Conservation (phyloP, 2,797 vertebrate genomes). For the Hydrolagus colliei region DNA sequence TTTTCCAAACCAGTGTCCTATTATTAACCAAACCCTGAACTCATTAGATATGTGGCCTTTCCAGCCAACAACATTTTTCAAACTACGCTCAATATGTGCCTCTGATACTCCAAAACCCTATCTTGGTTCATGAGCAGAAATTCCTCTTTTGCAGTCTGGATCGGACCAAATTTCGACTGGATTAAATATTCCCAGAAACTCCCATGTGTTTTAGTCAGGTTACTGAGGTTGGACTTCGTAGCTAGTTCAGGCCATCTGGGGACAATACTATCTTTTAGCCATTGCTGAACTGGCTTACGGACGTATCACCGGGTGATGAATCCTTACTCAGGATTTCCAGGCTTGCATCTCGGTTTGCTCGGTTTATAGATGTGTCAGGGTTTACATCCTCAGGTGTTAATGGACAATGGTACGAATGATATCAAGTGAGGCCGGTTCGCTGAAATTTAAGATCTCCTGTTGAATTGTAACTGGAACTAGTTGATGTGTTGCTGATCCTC, state of each 20-base stretch:
- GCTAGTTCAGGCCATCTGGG: neutral
- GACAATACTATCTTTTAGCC: neutral
- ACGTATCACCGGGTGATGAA: neutral
- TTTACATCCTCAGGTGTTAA: no score
- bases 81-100: neutral
- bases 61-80: no score
- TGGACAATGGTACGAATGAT: neutral
- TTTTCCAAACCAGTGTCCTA: no score
- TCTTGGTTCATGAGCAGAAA: neutral
- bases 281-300: neutral
- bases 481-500: neutral
- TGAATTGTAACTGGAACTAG: slow-evolving; percentile 14
- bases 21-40: no score
- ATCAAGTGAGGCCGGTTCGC: neutral
- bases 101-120: neutral
- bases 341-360: neutral
- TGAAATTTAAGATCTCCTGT: neutral
- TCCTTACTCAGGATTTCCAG: neutral
- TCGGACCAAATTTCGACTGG: neutral
- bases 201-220: no score
- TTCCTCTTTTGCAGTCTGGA: neutral
- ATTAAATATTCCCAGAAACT: neutral
- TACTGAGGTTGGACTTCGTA: no score
- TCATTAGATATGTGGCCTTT: no score
- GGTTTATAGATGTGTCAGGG: neutral